Evolutionary conservation across 2,888 invertebrate genomes (phyloP), one percentile per base, ranked within the genome.

Genomic region (Melinaea menophilus): DNA sequence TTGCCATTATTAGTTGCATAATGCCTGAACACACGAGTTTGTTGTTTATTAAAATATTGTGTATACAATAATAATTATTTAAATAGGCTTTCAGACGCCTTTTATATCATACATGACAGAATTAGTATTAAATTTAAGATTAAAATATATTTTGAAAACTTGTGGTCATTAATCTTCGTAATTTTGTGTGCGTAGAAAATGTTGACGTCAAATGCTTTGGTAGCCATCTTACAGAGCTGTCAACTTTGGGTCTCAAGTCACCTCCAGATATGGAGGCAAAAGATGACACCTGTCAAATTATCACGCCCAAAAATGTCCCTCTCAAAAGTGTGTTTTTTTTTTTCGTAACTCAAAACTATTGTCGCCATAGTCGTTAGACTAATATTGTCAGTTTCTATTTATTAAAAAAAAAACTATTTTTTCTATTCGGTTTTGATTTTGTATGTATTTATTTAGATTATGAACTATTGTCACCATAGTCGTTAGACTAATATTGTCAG

Each of bases 271-370:
- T 51, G 5, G 51, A 51, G 41, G 41, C 9, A 41, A 5, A 37
- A 55, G 58, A 45, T 58, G 61, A 63, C 45, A 57, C 58, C 70
- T 71, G 73, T 73, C 75, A 75, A 72, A 73, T 75, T 73, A 75
- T 71, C 73, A 73, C 70, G 56, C 62, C 69, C 72, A 71, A 72
- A 65, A 46, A 55, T 60, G 59, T 62, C 3, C 22, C 22, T 22
- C 22, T 22, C 22, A 22, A 22, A 35, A 48, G 51, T 62, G 59
- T 58, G 54, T 9, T 31, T 5, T 35, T n/a, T 22, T 35, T 22
- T 41, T 31, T 37, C 51, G 37, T 56, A 56, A 56, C 22, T 11
- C 31, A 31, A 48, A 11, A 11, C 2, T 31, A 31, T 31, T 31
- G 4, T 51, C 31, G 3, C 11, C 22, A 31, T 31, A 51, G 7